Evolutionary conservation across 2,797 vertebrate genomes (phyloP).

Genomic region (Numenius phaeopus): DNA sequence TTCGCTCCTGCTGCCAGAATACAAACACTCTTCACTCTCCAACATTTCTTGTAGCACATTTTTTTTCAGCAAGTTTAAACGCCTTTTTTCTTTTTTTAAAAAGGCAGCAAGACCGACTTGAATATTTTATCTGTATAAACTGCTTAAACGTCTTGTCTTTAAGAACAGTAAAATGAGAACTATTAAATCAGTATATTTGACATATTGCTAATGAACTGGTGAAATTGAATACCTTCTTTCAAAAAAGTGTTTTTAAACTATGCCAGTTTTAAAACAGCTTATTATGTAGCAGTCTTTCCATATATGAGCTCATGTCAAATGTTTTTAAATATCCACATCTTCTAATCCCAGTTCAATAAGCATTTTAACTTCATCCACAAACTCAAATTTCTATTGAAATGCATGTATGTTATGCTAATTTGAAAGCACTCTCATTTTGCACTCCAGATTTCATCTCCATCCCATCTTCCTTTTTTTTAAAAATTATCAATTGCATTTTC

Average conservation of each 20-base stretch:
- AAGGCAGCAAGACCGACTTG: background rate
- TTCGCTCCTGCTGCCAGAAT: background rate
- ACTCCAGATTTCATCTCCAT: background rate
- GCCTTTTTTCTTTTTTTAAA: background rate
- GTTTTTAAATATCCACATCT: background rate
- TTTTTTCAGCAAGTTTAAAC: background rate
- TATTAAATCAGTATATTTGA: background rate
- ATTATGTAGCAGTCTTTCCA: background rate
- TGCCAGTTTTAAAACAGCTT: background rate
- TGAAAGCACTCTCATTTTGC: background rate
- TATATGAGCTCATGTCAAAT: accelerated
- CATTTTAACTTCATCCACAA: background rate
- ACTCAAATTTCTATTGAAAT: background rate
- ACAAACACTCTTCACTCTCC: background rate
- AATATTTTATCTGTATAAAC: background rate
- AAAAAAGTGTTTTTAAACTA: background rate
- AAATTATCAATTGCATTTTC: background rate
- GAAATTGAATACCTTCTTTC: background rate
- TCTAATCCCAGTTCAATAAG: background rate
- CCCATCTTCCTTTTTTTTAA: background rate
- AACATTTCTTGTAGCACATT: background rate
- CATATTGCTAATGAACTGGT: background rate
- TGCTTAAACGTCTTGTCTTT: background rate
- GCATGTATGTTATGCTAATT: background rate
- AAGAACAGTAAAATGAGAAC: background rate